A percentile compares a stretch with the other conserved stretches of the same genome.
Conservation (phyloP, 2,797 vertebrate genomes). For the Neoniphon sammara region DNA sequence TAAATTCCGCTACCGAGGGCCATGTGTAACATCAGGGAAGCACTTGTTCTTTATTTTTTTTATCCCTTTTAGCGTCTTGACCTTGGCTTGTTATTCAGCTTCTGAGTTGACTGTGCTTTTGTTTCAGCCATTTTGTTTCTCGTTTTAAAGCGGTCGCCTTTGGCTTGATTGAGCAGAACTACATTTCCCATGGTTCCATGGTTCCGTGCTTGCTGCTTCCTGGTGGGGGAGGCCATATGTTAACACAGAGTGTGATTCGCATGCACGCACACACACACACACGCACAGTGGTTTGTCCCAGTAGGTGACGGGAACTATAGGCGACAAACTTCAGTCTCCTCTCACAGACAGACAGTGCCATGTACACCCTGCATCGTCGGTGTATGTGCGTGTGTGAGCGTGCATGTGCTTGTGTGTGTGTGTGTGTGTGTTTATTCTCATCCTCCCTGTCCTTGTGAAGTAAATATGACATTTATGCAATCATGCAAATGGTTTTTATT, state of each 20-base stretch:
- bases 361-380: constrained; percentile 9
- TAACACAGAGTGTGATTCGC: constrained; percentile 27
- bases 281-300: constrained; percentile 57
- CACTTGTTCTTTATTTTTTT: too few relatives aligned
- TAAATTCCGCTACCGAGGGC: too few relatives aligned
- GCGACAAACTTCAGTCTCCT: constrained; percentile 22
- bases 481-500: too few relatives aligned
- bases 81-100: background rate
- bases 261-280: constrained; percentile 32
- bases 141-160: constrained; percentile 8
- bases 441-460: too few relatives aligned
- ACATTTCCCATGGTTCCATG: background rate
- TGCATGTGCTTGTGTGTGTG: background rate
- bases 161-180: background rate
- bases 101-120: background rate
- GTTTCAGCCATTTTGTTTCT: background rate
- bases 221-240: constrained; percentile 49
- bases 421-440: background rate
- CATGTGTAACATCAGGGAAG: too few relatives aligned
- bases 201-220: constrained; percentile 34
- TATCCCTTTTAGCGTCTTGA: too few relatives aligned
- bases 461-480: too few relatives aligned
- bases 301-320: constrained; percentile 34
- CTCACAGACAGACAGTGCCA: background rate
- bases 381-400: background rate